Evolutionary conservation across 2,888 invertebrate species (phyloP).

Genomic region (Volucella bombylans): DNA sequence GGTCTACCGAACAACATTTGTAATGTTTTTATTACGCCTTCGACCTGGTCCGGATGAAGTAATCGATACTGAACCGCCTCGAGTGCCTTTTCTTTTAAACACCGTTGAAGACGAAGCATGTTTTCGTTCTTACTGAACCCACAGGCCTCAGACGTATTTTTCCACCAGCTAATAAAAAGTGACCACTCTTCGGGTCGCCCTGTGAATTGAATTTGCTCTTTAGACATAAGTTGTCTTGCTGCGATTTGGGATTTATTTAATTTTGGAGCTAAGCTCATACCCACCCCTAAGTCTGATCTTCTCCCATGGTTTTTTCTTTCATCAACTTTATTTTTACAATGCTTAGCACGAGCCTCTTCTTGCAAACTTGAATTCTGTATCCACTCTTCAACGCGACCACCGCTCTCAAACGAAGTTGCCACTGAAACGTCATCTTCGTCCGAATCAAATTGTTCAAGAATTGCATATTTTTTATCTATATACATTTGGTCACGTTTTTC

Average conservation of each 20-base stretch:
- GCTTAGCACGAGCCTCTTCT: no score
- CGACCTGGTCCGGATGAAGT: constrained; percentile 20
- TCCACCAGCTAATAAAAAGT: constrained; percentile 36
- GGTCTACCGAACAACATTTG: constrained; percentile 18
- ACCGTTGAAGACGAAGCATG: constrained; percentile 23
- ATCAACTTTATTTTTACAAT: no score
- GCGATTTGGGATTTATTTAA: constrained; percentile 13
- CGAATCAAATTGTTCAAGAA: no score
- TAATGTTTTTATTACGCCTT: constrained; percentile 4
- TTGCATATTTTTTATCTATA: no score
- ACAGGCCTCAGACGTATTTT: constrained; percentile 13
- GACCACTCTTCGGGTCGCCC: constrained; percentile 40
- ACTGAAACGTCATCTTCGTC: no score
- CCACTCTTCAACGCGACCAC: no score
- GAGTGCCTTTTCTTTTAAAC: constrained; percentile 25
- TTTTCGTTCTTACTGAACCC: constrained; percentile 18
- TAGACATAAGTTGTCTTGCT: constrained; percentile 25
- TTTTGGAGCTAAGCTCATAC: no score
- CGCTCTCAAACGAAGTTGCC: no score
- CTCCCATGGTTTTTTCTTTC: no score
- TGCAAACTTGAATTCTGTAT: no score
- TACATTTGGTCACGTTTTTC: no score
- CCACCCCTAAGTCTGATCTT: no score
- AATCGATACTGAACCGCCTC: constrained; percentile 9
- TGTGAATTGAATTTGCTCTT: constrained; percentile 11